Evolutionary conservation across 2,797 vertebrate genomes (phyloP).

Genomic region (Micromesistius poutassou): DNA sequence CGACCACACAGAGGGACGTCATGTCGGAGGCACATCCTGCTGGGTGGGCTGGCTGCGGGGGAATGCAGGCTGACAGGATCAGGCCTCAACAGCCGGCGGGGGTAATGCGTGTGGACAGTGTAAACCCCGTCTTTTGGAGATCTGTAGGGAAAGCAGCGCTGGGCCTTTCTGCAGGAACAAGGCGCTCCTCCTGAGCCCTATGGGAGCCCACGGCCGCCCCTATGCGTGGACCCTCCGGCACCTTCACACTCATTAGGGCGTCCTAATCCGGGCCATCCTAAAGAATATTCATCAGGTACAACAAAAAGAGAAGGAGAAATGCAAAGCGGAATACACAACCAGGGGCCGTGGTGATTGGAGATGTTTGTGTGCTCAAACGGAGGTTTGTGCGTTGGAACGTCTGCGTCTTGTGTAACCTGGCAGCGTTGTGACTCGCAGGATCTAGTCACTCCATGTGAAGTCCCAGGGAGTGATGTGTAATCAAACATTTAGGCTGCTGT

Average conservation of each 20-base stretch:
- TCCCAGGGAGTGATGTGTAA: conserved; percentile 64
- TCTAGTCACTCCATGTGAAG: conserved; percentile 60
- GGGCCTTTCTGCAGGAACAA: conserved; percentile 73
- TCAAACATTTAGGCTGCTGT: conserved; percentile 31
- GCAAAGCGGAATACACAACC: background rate
- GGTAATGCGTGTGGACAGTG: conserved; percentile 81
- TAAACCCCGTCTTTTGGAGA: conserved; percentile 75
- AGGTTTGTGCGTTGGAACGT: background rate
- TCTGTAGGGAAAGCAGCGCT: conserved; percentile 71
- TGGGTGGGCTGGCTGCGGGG: conserved; percentile 79
- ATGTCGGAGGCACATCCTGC: conserved; percentile 75
- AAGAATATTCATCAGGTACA: background rate
- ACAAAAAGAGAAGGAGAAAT: background rate
- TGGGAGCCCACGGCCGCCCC: conserved; percentile 56
- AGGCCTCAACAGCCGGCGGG: conserved; percentile 73
- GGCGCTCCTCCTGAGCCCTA: conserved; percentile 47
- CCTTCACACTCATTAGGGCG: conserved; percentile 53
- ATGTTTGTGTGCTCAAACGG: background rate
- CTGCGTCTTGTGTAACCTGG: conserved; percentile 1
- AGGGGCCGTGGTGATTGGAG: background rate
- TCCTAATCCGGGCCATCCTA: background rate
- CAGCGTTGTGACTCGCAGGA: conserved; percentile 17
- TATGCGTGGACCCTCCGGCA: conserved; percentile 66
- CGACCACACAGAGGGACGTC: conserved; percentile 83
- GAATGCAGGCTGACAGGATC: conserved; percentile 78